Percentiles rank a stretch among this genome's conserved stretches.
Evolutionary conservation across 2,888 invertebrate genomes (phyloP).

Genomic region (Polyommatus iphigenia): DNA sequence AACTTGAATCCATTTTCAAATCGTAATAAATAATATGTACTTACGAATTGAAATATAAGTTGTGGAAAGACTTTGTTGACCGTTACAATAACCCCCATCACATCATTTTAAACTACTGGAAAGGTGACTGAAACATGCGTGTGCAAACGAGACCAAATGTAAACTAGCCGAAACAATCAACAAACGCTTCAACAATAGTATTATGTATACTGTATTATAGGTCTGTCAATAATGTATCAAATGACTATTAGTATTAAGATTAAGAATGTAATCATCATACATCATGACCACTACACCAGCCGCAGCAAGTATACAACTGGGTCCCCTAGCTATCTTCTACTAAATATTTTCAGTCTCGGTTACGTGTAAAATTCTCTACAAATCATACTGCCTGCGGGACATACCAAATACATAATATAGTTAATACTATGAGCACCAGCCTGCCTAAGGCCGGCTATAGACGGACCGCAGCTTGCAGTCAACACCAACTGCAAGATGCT

Average conservation of each 20-base stretch:
- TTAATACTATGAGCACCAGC: no score
- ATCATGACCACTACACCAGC: not conserved
- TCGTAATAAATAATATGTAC: not conserved
- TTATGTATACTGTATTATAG: slow-evolving; percentile 40
- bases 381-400: no score
- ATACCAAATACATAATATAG: no score
- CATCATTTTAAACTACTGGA: not conserved
- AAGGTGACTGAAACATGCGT: not conserved
- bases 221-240: not conserved
- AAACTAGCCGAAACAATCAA: not conserved
- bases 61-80: not conserved
- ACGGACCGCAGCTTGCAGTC: no score
- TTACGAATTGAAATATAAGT: not conserved
- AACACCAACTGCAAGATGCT: no score
- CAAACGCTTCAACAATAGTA: slow-evolving; percentile 7
- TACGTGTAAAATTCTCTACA: no score
- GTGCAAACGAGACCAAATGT: not conserved
- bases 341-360: no score
- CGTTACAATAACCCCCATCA: not conserved
- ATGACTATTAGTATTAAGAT: not conserved
- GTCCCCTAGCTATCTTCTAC: no score
- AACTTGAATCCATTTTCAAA: not conserved
- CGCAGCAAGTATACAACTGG: not conserved
- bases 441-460: no score
- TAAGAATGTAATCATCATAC: not conserved